These are phyloP conservation scores for Budorcas taxicolor DNA, from an alignment of 2,113 vertebrate genomes.

Conservation along the genomic window DNA sequence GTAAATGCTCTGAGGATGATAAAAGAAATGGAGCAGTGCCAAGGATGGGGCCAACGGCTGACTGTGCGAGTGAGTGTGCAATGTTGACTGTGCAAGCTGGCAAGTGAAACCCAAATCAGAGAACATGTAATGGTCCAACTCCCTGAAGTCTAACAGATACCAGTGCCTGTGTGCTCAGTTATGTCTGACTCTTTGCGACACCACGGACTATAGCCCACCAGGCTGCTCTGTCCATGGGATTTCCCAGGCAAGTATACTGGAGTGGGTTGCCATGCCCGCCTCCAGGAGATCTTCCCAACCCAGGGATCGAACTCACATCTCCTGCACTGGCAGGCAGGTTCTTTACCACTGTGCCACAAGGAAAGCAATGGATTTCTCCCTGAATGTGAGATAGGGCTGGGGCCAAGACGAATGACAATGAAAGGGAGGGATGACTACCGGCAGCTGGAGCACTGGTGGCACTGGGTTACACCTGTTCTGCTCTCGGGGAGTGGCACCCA, in stretches of 20 bases:
- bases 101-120: not conserved
- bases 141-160: not conserved
- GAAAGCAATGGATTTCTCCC: not conserved
- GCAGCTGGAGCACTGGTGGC: fast-evolving
- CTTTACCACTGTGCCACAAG: not conserved
- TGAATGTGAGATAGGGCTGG: not conserved
- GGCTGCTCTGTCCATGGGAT: not conserved
- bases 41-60: not conserved
- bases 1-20: not conserved
- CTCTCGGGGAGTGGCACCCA: not conserved
- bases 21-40: not conserved
- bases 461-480: not conserved
- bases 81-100: not conserved
- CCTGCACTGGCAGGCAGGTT: not conserved
- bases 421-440: not conserved
- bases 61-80: not conserved
- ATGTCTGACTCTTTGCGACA: not conserved
- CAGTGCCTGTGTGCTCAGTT: not conserved
- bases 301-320: not conserved
- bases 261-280: not conserved
- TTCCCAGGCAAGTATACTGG: not conserved
- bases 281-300: not conserved
- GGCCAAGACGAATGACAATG: not conserved
- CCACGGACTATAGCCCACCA: not conserved
- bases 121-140: not conserved